Conservation (phyloP, 1,140 invertebrate genomes). For the Pentalonia nigronervosa region DNA sequence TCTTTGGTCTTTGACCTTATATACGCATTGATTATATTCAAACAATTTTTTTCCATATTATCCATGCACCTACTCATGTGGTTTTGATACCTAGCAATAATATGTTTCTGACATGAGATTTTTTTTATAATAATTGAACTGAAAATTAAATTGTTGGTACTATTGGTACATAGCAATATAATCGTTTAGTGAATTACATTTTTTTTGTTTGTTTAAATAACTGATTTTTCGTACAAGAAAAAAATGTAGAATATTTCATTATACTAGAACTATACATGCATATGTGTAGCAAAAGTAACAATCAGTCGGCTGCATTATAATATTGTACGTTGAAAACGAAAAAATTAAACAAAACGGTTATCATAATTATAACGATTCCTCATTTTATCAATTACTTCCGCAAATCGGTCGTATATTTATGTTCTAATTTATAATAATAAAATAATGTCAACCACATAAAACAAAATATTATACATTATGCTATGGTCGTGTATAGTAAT, state of each 20-base stretch:
- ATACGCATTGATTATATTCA: slow-evolving; percentile 36
- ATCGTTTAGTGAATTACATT: neutral
- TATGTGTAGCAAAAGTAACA: neutral
- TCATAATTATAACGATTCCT: slow-evolving; percentile 12
- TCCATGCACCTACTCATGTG: neutral
- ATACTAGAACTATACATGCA: neutral
- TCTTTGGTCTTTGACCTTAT: slow-evolving; percentile 36
- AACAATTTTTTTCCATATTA: slow-evolving; percentile 28
- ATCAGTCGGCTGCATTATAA: neutral
- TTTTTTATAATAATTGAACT: neutral
- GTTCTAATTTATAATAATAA: neutral
- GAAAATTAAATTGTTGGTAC: neutral
- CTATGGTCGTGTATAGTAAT: neutral
- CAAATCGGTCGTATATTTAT: neutral
- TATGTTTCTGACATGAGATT: neutral
- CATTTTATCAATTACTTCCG: slow-evolving; percentile 24
- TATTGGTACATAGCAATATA: neutral
- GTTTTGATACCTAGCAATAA: neutral
- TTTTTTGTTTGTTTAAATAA: neutral
- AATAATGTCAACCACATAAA: slow-evolving; percentile 9
- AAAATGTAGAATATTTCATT: neutral
- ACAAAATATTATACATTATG: neutral
- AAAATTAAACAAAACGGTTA: neutral
- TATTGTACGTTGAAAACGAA: neutral
- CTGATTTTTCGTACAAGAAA: neutral